Conservation (phyloP, 1,140 invertebrate species). For the Procambarus clarkii region DNA sequence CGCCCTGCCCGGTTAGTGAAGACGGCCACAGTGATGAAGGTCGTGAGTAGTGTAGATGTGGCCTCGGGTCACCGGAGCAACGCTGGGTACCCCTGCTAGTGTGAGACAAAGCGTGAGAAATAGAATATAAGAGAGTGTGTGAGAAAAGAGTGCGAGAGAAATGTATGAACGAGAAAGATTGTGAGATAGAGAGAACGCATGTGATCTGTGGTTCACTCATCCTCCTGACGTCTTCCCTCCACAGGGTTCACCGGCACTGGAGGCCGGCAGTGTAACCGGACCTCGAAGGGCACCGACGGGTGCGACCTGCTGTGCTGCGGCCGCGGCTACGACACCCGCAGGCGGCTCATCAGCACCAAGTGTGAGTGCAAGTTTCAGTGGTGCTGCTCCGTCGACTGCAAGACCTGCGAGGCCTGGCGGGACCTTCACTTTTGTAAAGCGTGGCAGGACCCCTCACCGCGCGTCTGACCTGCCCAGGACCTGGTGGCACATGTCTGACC, state of each 20-base stretch:
- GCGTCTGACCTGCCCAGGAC: conserved; percentile 21
- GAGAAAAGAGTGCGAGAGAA: too few relatives aligned
- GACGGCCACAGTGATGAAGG: too few relatives aligned
- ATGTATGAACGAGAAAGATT: too few relatives aligned
- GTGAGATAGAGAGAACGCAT: not conserved
- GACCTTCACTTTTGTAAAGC: conserved; percentile 67
- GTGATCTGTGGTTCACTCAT: too few relatives aligned
- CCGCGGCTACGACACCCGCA: conserved; percentile 81
- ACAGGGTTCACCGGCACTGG: conserved; percentile 81
- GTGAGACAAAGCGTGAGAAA: too few relatives aligned
- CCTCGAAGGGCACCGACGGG: conserved; percentile 86
- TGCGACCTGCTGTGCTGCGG: conserved; percentile 88
- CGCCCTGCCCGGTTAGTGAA: too few relatives aligned
- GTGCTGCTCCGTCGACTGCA: conserved; percentile 95
- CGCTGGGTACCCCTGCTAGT: too few relatives aligned
- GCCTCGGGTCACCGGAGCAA: too few relatives aligned
- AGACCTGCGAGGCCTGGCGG: conserved; percentile 88
- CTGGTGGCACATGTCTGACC: too few relatives aligned
- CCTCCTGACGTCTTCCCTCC: too few relatives aligned
- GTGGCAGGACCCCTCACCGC: not conserved
- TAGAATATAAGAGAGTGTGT: too few relatives aligned
- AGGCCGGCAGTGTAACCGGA: conserved; percentile 89
- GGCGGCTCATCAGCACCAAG: conserved; percentile 79
- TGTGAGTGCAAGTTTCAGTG: conserved; percentile 97
- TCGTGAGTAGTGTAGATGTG: too few relatives aligned